Base-by-base conservation (phyloP, 2,888 invertebrate species). In the Lapara coniferarum region DNA sequence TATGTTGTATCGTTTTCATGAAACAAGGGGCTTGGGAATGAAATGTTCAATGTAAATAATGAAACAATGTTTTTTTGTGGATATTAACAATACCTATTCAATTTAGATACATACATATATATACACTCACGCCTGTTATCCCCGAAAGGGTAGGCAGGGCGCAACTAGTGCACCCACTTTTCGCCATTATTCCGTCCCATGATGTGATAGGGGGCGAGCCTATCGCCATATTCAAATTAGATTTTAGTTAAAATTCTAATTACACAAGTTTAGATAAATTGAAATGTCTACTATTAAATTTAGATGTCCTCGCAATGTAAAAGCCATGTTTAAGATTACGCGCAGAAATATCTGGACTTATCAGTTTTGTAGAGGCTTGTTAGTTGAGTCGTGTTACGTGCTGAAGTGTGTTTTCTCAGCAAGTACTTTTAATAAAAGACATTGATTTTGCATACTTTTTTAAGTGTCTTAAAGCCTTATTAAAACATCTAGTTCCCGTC, bases 161-260 rank as follows among this genome's bases (percentile, higher is more conserved):
- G n/a, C n/a, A n/a, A n/a, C n/a, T n/a, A n/a, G n/a, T n/a, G n/a
- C n/a, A n/a, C n/a, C n/a, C n/a, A n/a, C n/a, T n/a, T n/a, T n/a
- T n/a, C n/a, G n/a, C n/a, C n/a, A n/a, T n/a, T n/a, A n/a, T n/a
- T n/a, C n/a, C n/a, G n/a, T n/a, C n/a, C n/a, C n/a, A n/a, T n/a
- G n/a, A n/a, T n/a, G n/a, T n/a, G n/a, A n/a, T n/a, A n/a, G n/a
- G n/a, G n/a, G n/a, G n/a, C n/a, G n/a, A n/a, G n/a, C n/a, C n/a
- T n/a, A n/a, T n/a, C n/a, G n/a, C n/a, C n/a, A 14, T 30, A 19
- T 30, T 71, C 58, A 69, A 69, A 25, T 63, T 68, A 68, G 69
- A 67, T 66, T 74, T 74, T 68, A 70, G 75, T 75, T 75, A 66
- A 70, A 74, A 71, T 75, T 68, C 66, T 73, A 74, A 74, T 71